phyloP scores from a whole-genome alignment of 2,888 invertebrate species.

The Cabera pusaria region DNA sequence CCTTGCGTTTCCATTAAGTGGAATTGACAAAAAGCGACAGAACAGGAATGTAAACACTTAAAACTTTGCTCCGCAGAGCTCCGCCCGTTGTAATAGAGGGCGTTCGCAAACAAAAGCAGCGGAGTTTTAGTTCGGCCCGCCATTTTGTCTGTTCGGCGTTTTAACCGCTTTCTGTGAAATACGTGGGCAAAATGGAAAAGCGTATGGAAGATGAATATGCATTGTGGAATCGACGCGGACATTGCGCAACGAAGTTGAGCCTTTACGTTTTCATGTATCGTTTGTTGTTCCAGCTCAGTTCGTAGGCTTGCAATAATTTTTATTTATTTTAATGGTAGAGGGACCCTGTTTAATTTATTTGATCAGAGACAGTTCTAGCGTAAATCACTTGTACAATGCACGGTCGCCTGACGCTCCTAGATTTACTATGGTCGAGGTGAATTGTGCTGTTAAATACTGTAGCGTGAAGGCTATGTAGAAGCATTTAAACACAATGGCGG shows the following conservation, averaged over 20 bases:
- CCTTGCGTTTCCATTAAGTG: slow-evolving; percentile 70
- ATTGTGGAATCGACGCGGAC: slow-evolving; percentile 50
- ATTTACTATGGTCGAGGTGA: slow-evolving; percentile 31
- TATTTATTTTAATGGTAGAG: slow-evolving; percentile 34
- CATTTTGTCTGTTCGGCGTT: slow-evolving; percentile 67
- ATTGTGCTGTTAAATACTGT: slow-evolving; percentile 32
- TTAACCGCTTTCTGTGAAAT: slow-evolving; percentile 61
- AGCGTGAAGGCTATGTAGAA: slow-evolving; percentile 31
- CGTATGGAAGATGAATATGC: slow-evolving; percentile 73
- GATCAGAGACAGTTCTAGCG: slow-evolving; percentile 32
- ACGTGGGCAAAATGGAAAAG: slow-evolving; percentile 55
- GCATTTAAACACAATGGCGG: slow-evolving; percentile 31
- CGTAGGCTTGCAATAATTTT: slow-evolving; percentile 35
- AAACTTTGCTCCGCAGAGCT: slow-evolving; percentile 78
- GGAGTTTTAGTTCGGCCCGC: slow-evolving; percentile 63
- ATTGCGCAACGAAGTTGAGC: too few species aligned
- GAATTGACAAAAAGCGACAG: slow-evolving; percentile 79
- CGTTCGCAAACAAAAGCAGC: slow-evolving; percentile 73
- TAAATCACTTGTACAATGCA: slow-evolving; percentile 39
- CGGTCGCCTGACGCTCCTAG: slow-evolving; percentile 14
- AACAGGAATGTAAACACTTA: slow-evolving; percentile 81
- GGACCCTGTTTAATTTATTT: slow-evolving; percentile 45
- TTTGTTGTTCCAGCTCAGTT: too few species aligned
- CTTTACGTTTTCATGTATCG: too few species aligned
- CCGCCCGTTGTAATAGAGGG: slow-evolving; percentile 63